Conservation (phyloP, 1,140 invertebrate genomes). For the Ostrea denselamellosa region DNA sequence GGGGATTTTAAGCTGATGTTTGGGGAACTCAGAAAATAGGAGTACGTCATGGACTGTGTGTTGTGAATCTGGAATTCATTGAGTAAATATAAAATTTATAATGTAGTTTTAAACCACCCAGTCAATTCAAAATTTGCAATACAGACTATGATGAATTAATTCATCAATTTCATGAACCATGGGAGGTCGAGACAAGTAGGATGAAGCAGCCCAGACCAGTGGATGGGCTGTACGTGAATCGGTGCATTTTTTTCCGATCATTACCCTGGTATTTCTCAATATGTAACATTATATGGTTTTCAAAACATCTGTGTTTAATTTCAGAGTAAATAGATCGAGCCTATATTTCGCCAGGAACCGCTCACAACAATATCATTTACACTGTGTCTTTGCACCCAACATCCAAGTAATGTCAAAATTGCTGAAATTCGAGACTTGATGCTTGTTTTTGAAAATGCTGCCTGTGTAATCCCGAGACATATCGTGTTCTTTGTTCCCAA, state of each 20-base stretch:
- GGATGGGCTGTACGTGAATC: neutral
- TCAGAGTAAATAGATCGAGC: slow-evolving; percentile 13
- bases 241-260: slow-evolving; percentile 34
- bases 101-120: too few relatives aligned
- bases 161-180: too few relatives aligned
- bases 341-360: slow-evolving; percentile 15
- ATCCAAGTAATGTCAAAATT: slow-evolving; percentile 36
- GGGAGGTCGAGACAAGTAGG: too few relatives aligned
- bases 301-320: slow-evolving; percentile 40
- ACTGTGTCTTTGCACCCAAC: slow-evolving; percentile 25
- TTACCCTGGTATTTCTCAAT: slow-evolving; percentile 32
- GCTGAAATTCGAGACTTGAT: slow-evolving; percentile 32
- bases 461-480: slow-evolving; percentile 3
- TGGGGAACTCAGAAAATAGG: too few relatives aligned
- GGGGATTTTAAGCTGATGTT: too few relatives aligned
- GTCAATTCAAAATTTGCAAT: too few relatives aligned
- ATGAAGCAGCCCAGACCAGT: too few relatives aligned
- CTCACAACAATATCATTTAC: slow-evolving; percentile 5
- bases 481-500: slow-evolving; percentile 25
- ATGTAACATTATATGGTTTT: slow-evolving; percentile 28
- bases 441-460: neutral
- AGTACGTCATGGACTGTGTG: too few relatives aligned
- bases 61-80: too few relatives aligned
- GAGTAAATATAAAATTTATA: too few relatives aligned
- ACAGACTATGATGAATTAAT: too few relatives aligned